Evolutionary conservation across 2,888 invertebrate genomes (phyloP), one percentile per base, ranked within the genome.

Genomic region (Sphinx pinastri): DNA sequence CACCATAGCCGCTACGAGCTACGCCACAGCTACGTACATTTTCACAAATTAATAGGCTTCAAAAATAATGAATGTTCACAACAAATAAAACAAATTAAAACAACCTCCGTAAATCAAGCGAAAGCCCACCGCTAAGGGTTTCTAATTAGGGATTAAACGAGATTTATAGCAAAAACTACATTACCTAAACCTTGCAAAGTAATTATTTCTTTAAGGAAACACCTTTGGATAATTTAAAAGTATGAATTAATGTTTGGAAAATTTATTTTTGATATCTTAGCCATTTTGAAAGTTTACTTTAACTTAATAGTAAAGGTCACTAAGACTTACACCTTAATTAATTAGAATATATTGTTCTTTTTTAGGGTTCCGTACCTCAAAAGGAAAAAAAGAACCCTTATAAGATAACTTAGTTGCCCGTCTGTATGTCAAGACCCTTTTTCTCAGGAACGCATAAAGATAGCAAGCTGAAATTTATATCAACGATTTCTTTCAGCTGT

Each of bases 11-110:
- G n/a, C n/a, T n/a, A n/a, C n/a, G n/a, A n/a, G n/a, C n/a, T n/a
- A n/a, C 54, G 16, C 14, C 8, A 38, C n/a, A 16, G 60, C 47
- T 60, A 60, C 63, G 63, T 19, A 63, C 13, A 47, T 19, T 19
- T 47, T 7, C 11, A 63, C 49, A 63, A 63, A 63, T 13, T 19
- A 63, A 49, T 63, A 49, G 13, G 13, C 60, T 63, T 63, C 38
- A 63, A 54, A 51, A 69, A 69, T 54, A 69, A 67, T 57, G 25
- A 70, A 63, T 63, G 63, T 63, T 63, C 67, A 70, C 67, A 70
- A 67, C 67, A 67, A 70, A 70, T 70, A 67, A 67, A 70, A 70
- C 67, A 60, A 70, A 70, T 70, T 68, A 67, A 70, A 70, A 70
- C 70, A 68, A 54, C 38, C 58, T 45, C 19, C 51, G 25, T 70